These are phyloP conservation scores for Apodemia hepburni DNA, from an alignment of 2,888 invertebrate genomes.

Conservation along the genomic window DNA sequence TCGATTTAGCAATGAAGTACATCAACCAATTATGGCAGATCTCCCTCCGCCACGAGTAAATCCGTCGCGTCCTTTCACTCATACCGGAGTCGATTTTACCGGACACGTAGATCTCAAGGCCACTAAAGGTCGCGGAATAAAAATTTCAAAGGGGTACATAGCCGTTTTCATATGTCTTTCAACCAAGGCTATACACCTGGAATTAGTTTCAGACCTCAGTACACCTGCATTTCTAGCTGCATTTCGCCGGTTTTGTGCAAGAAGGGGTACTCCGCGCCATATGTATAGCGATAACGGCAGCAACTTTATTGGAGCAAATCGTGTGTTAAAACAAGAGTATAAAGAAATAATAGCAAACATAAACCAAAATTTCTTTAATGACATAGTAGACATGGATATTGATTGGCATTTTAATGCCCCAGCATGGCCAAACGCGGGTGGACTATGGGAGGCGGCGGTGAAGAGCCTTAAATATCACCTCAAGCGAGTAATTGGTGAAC, in stretches of 20 bases:
- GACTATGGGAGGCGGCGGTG: background rate
- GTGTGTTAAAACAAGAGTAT: slow-evolving; percentile 14
- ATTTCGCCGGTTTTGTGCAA: slow-evolving; percentile 13
- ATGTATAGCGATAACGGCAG: slow-evolving; percentile 15
- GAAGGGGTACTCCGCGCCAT: slow-evolving; percentile 11
- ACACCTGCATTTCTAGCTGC: slow-evolving; percentile 15
- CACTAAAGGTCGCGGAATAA: slow-evolving; percentile 2
- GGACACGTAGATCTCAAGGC: slow-evolving; percentile 1
- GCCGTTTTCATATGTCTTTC: slow-evolving; percentile 14
- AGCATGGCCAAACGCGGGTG: background rate
- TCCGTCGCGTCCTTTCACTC: slow-evolving; percentile 5
- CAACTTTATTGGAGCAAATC: slow-evolving; percentile 10
- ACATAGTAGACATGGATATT: slow-evolving; percentile 8
- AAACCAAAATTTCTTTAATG: slow-evolving; percentile 15
- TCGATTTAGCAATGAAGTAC: slow-evolving; percentile 8
- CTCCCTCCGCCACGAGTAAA: background rate
- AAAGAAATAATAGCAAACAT: slow-evolving; percentile 13
- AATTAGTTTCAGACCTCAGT: slow-evolving; percentile 13
- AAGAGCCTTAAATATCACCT: background rate
- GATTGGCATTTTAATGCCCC: background rate
- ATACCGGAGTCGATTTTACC: slow-evolving; percentile 6
- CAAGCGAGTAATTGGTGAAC: background rate
- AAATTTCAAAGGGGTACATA: slow-evolving; percentile 2
- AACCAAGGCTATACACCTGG: slow-evolving; percentile 13
- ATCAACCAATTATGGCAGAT: slow-evolving; percentile 14